These are phyloP conservation scores for Drosophila testacea DNA, from an alignment of 2,888 invertebrate species.

Conservation along the genomic window DNA sequence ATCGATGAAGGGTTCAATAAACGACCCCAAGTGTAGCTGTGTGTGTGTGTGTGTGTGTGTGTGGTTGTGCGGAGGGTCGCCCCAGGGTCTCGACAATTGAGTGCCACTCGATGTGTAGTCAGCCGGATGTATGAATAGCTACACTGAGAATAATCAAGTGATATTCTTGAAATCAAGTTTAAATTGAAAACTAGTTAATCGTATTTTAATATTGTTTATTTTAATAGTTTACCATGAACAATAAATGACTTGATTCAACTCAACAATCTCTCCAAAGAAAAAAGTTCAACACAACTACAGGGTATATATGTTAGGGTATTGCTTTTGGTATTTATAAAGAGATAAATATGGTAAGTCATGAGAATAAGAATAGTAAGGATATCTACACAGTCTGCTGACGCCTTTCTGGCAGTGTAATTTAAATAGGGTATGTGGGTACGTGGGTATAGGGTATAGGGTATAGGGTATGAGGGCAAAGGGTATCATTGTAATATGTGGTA, in stretches of 20 bases:
- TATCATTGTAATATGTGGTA: conserved; percentile 6
- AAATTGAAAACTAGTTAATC: background rate
- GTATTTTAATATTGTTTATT: no score
- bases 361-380: no score
- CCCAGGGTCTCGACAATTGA: conserved; percentile 24
- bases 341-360: no score
- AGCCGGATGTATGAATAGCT: conserved; percentile 25
- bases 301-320: no score
- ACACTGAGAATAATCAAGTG: conserved; percentile 3
- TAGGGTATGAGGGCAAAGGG: background rate
- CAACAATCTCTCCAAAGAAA: no score
- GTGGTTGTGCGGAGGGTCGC: conserved; percentile 10
- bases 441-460: background rate
- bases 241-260: no score
- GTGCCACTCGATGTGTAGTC: conserved; percentile 29
- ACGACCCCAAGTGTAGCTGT: conserved; percentile 44
- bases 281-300: no score
- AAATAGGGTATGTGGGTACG: background rate
- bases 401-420: background rate
- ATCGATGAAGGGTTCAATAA: conserved; percentile 57
- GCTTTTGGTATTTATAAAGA: no score
- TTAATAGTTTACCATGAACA: no score
- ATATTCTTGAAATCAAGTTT: background rate
- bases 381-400: background rate
- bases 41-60: background rate